Conservation (phyloP, 2,888 invertebrate species). For the Vesta saturnalis region DNA sequence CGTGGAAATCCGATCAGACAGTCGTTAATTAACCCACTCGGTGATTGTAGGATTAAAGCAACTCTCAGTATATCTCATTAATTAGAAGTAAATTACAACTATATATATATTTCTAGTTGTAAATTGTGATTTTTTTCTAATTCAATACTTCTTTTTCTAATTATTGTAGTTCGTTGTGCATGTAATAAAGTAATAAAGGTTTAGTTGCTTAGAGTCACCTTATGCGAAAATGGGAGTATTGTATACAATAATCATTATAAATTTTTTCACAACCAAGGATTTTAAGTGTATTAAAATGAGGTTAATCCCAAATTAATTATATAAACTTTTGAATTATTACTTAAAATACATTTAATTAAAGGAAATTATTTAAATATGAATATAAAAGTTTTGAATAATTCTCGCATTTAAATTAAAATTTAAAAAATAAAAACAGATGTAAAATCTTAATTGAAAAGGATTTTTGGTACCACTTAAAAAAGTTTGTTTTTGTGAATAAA, state of each 20-base stretch:
- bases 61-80: constrained; percentile 53
- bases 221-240: too few species aligned
- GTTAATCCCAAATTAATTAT: not conserved
- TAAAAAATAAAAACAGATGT: not conserved
- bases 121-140: too few species aligned
- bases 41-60: constrained; percentile 53
- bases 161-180: too few species aligned
- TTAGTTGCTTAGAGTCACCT: too few species aligned
- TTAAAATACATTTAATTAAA: not conserved
- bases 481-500: too few species aligned
- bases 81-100: constrained; percentile 50
- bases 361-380: not conserved
- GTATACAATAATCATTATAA: too few species aligned
- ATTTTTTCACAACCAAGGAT: too few species aligned
- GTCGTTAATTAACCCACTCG: constrained; percentile 54
- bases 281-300: constrained; percentile 1
- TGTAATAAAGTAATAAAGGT: too few species aligned
- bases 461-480: too few species aligned
- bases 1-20: constrained; percentile 53
- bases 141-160: too few species aligned
- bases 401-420: not conserved
- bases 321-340: not conserved
- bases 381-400: not conserved
- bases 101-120: not conserved
- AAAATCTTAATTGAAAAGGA: too few species aligned